Evolutionary conservation across 2,797 vertebrate species (phyloP), one percentile per base, ranked within the genome.

Genomic region (Varecia variegata): DNA sequence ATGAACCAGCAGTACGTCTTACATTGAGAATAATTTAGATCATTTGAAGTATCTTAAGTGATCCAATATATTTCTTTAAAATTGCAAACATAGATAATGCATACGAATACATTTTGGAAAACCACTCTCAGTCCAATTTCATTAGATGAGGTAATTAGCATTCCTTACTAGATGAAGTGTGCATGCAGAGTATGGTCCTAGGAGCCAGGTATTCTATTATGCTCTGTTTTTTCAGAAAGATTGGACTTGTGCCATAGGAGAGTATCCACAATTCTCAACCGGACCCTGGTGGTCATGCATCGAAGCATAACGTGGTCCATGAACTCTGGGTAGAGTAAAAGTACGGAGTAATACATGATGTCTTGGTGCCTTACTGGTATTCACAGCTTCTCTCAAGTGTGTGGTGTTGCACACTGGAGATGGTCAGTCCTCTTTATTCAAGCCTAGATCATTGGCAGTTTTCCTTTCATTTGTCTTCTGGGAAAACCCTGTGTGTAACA

Each of bases 391-490:
- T 88, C 76, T 95, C 50, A 35, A 96, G 58, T 50, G 52, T 73
- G 70, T 71, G 62, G 38, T 18, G 54, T 79, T n/a, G 68, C 25
- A 74, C 17, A 52, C 9, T 90, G 20, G 43, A 86, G 58, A 89
- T 1, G 30, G 54, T 88, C 82, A 88, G 76, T 88, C 40, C 62
- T 89, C 90, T 88, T 40, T 87, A 96, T 76, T 96, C 52, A 96
- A 88, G 80, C 56, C 23, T 60, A 65, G 82, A 47, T 93, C 88
- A 74, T 0, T 88, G 82, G 60, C 52, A 83, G 45, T 30, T 54
- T 94, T 93, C 47, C 54, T 93, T n/a, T 79, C 47, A 89, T 81
- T 65, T 68, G 70, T 81, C 40, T 90, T 87, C 77, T 86, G 74
- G 62, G 71, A 94, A 87, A 89, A 95, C 17, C 35, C 11, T 40